Conservation (phyloP, 2,888 invertebrate genomes). For the Eulithis prunata region DNA sequence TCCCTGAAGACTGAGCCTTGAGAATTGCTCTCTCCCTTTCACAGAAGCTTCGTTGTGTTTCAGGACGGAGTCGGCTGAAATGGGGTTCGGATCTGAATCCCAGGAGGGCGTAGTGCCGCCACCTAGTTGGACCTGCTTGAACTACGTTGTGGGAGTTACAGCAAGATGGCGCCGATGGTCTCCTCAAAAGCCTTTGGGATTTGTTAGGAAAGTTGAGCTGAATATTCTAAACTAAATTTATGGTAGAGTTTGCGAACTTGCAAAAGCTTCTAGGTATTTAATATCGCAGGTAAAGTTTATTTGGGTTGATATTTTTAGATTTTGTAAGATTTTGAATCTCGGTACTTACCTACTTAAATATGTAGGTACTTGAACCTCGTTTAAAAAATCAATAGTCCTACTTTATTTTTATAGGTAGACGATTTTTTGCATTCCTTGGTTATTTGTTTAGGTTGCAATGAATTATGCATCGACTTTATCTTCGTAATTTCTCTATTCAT, state of each 20-base stretch:
- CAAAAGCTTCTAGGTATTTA: constrained; percentile 13
- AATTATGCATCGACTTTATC: too few relatives aligned
- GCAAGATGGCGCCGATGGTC: constrained; percentile 73
- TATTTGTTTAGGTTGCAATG: too few relatives aligned
- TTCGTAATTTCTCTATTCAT: too few relatives aligned
- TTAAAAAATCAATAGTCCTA: too few relatives aligned
- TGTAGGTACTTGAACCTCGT: too few relatives aligned
- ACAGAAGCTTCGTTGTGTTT: constrained; percentile 65
- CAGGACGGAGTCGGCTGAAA: constrained; percentile 78
- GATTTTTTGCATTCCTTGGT: too few relatives aligned
- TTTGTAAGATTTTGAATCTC: background rate
- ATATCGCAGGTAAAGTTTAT: background rate
- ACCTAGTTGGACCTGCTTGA: constrained; percentile 54
- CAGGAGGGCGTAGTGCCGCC: constrained; percentile 59
- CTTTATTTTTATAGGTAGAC: too few relatives aligned
- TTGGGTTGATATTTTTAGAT: background rate
- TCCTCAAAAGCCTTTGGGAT: constrained; percentile 46
- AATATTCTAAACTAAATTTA: constrained; percentile 38
- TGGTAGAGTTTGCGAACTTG: constrained; percentile 23
- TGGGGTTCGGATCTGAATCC: constrained; percentile 66
- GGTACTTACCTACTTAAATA: too few relatives aligned
- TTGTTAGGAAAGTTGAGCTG: constrained; percentile 50
- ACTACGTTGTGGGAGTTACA: constrained; percentile 53
- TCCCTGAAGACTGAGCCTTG: constrained; percentile 75
- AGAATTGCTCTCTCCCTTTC: constrained; percentile 82